phyloP scores from a whole-genome alignment of 2,113 vertebrate genomes.

The Corvus cornix region DNA sequence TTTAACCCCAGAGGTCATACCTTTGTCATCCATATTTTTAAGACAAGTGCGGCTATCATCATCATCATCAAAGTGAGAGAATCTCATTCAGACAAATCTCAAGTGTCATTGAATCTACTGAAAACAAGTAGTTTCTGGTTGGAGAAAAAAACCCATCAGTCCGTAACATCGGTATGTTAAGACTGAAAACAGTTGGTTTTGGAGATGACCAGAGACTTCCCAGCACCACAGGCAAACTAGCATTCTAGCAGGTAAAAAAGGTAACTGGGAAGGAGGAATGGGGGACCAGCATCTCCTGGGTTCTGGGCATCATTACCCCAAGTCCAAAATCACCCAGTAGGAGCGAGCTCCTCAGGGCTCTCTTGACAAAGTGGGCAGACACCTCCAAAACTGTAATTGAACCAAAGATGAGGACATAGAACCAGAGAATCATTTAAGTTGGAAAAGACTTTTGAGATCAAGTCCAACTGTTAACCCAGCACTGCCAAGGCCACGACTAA shows the following conservation, averaged over 20 bases:
- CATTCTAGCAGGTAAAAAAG: no score
- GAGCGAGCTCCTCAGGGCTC: accelerated
- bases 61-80: background rate
- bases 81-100: background rate
- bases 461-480: background rate
- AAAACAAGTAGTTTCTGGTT: background rate
- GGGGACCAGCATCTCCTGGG: background rate
- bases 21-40: background rate
- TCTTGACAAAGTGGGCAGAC: background rate
- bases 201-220: background rate
- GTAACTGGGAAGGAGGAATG: background rate
- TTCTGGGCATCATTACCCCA: background rate
- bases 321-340: background rate
- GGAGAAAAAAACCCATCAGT: background rate
- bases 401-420: background rate
- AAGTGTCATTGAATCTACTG: background rate
- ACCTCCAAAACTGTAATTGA: background rate
- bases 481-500: background rate
- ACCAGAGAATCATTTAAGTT: background rate
- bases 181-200: background rate
- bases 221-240: background rate
- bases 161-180: background rate
- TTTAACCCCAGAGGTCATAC: background rate
- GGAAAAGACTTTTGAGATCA: background rate
- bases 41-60: background rate